Base-by-base conservation (phyloP, 2,797 vertebrate species). In the Myiotriccus ornatus region DNA sequence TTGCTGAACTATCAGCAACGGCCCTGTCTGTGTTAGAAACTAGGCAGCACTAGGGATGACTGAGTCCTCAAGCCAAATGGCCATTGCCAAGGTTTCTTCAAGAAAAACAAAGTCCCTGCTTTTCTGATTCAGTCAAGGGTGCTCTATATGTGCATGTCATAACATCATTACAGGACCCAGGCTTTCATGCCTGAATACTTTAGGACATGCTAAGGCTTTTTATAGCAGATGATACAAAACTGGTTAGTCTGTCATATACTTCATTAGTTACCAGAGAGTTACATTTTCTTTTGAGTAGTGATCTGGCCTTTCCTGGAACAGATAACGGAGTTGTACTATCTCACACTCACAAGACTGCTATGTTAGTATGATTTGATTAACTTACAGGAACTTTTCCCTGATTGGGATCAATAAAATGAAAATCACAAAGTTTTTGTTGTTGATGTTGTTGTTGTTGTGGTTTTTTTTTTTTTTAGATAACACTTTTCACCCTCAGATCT, bases 201-300 rank as follows among this genome's bases (percentile, higher is more conserved):
- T 28, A 68, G 75, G 39, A 89, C 22, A 43, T 67, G 57, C 52
- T 80, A 21, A n/a, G 27, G 15, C 25, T 89, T 93, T 93, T 95
- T 86, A 90, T 20, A 93, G 83, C 55, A 88, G 50, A 41, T 41
- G 34, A 93, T 94, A 90, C 39, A 93, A 93, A 92, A 10, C 37
- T 44, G 5, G 63, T 37, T 32, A 49, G 63, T 49, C 64, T 95
- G 75, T 87, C 64, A 50, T 39, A 84, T 41, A 64, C 93, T 68
- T 93, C 70, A 70, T 94, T 70, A 87, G 41, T 73, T 90, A 73
- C 30, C 34, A 84, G 25, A 65, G 59, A 65, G 34, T 55, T 70
- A 74, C 22, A 34, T 92, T 92, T 93, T 79, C 55, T 82, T 87
- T 52, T 57, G 46, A 87, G 74, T 24, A 82, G 22, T 7, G 27